Base-by-base conservation (phyloP, 2,888 invertebrate genomes). In the Bhutanitis thaidina region DNA sequence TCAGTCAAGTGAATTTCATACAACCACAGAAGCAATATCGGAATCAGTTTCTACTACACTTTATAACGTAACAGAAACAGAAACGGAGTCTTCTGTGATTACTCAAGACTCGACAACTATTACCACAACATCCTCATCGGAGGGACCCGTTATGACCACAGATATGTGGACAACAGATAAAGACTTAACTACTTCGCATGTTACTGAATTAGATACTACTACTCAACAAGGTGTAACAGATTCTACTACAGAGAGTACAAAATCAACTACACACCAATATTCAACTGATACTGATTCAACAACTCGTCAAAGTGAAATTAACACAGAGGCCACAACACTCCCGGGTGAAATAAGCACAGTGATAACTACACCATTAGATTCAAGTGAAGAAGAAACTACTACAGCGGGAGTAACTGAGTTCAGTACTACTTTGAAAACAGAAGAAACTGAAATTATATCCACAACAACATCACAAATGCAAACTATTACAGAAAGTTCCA, bases 381-480 rank as follows among this genome's bases (percentile, higher is more conserved):
- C 37, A 38, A 30, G 7, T 37, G 37, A 15, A 16, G 14, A 49
- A 14, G 32, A 41, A 10, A 43, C 49, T 1, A 14, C n/a, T 5
- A 15, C 49, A 15, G n/a, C 5, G 5, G 20, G 5, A 20, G 20
- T 20, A 3, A 3, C 20, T 20, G 20, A 20, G 20, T 20, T n/a
- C n/a, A n/a, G 5, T 20, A 20, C 20, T 5, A 20, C n/a, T n/a
- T n/a, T n/a, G n/a, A n/a, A n/a, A n/a, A n/a, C 20, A 20, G 20
- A 20, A 3, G 5, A 3, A 20, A 3, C 20, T 3, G 20, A 20
- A 20, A 20, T 20, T 20, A 20, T 20, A 20, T 20, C 20, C 2
- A 30, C 44, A 9, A 15, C 43, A 15, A 44, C 49, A 37, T 16
- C 16, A 30, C 36, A 43, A 43, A 30, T 38, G 9, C 25, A 32